Evolutionary conservation across 2,797 vertebrate genomes (phyloP).

Genomic region (Distichodus sexfasciatus): DNA sequence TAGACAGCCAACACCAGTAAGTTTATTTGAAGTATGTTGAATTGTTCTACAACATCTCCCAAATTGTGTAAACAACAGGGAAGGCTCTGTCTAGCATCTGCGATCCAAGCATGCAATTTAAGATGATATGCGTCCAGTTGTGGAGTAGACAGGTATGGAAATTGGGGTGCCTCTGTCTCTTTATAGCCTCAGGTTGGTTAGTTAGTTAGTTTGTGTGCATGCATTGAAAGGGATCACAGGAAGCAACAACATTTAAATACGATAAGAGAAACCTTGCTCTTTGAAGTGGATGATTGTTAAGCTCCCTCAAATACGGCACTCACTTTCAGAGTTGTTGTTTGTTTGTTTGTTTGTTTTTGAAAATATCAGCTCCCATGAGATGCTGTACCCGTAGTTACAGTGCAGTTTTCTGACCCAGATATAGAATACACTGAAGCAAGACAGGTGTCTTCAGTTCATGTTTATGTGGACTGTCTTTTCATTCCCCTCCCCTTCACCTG

Average conservation of each 20-base stretch:
- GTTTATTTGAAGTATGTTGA: neutral
- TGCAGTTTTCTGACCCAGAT: too few species aligned
- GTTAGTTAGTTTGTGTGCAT: neutral
- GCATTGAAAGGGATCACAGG: slow-evolving; percentile 39
- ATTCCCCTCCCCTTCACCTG: too few species aligned
- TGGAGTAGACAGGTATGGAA: neutral
- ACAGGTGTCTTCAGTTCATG: too few species aligned
- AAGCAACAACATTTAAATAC: slow-evolving; percentile 60
- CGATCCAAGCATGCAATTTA: neutral
- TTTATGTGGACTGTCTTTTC: too few species aligned
- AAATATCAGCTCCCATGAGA: too few species aligned
- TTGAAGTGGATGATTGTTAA: slow-evolving; percentile 65
- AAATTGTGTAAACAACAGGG: neutral
- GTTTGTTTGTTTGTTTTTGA: too few species aligned
- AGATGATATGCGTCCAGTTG: neutral
- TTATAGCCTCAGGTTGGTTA: neutral
- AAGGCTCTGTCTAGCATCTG: neutral
- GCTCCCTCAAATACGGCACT: slow-evolving; percentile 43
- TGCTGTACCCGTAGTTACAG: too few species aligned
- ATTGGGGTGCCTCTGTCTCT: neutral
- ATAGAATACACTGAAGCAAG: too few species aligned
- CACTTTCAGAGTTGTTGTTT: slow-evolving; percentile 40
- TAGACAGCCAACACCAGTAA: neutral
- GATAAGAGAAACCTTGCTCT: slow-evolving; percentile 57
- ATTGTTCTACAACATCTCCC: neutral